Conservation (phyloP, 2,888 invertebrate species). For the Steromphala cineraria region DNA sequence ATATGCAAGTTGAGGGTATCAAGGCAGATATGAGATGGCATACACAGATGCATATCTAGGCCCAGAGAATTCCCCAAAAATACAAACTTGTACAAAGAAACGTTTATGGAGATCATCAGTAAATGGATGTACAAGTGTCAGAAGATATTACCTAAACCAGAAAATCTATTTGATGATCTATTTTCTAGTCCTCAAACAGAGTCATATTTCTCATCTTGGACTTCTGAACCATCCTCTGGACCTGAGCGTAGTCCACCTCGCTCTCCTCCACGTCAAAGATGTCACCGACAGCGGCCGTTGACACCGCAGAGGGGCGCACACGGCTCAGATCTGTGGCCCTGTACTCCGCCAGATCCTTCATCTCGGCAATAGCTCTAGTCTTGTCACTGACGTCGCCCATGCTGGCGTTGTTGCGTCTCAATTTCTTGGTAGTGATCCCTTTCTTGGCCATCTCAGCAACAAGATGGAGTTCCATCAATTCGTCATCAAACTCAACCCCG, state of each 20-base stretch:
- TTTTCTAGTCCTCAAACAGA: not conserved
- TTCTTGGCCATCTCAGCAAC: constrained; percentile 33
- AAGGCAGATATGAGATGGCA: no score
- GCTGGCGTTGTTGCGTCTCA: constrained; percentile 40
- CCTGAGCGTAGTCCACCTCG: not conserved
- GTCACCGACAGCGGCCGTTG: not conserved
- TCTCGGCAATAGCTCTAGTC: constrained; percentile 38
- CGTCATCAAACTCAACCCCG: constrained; percentile 44
- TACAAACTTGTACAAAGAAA: no score
- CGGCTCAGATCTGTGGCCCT: not conserved
- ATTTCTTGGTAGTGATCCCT: constrained; percentile 44
- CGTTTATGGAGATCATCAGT: no score
- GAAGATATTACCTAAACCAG: no score
- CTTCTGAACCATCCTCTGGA: not conserved
- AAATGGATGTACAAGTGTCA: no score
- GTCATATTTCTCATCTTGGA: not conserved
- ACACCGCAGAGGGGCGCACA: not conserved
- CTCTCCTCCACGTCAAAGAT: not conserved
- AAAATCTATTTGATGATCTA: no score
- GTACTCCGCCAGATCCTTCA: constrained; percentile 5
- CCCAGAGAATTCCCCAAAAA: no score
- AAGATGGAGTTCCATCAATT: constrained; percentile 44
- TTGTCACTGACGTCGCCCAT: constrained; percentile 34
- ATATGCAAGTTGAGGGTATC: no score
- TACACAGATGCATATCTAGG: no score